Evolutionary conservation across 2,113 vertebrate genomes (phyloP), one percentile per base, ranked within the genome.

Genomic region (Carlito syrichta): DNA sequence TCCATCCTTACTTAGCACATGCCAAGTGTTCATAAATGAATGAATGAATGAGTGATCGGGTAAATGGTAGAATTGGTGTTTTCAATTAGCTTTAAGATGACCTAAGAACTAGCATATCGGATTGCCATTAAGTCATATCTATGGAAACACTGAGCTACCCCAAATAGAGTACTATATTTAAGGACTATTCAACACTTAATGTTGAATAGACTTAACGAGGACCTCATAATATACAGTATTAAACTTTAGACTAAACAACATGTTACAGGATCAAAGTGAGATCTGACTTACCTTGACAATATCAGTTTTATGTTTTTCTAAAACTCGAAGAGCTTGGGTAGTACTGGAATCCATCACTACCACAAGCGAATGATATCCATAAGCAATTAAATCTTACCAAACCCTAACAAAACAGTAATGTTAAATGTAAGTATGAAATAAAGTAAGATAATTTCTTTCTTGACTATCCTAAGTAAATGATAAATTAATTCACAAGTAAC

Each of bases 321-420:
- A 98, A 88, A 99, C 99, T 97, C 99, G 99, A 86, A 99, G 99
- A 58, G 99, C 99, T 97, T 99, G 99, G 89, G 99, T 98, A 4
- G 99, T 99, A 86, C 97, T 99, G 94, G 99, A 99, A 98, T 99
- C 99, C 48, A 99, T 99, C 81, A 99, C 98, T 30, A 99, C 99
- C 97, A 99, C 99, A 14, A 99, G 99, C 30, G 99, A 99, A 98
- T 99, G 99, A 95, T 99, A 99, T 98, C 99, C 99, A 92, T 99
- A 99, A 6, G 99, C 99, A 98, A 99, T 99, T 96, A 99, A 98
- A 62, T 99, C 99, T 97, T 99, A 99, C 99, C 99, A 99, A 95
- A 99, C 99, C 99, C 99, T 99, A 88, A 30, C 40, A 97, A 97
- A 97, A 95, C 66, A 98, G 71, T 9, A 73, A 77, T 8, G 43